A percentile compares a stretch with the other conserved stretches of the same genome.
Evolutionary conservation across 2,797 vertebrate species (phyloP).

Genomic region (Remorina albescens): DNA sequence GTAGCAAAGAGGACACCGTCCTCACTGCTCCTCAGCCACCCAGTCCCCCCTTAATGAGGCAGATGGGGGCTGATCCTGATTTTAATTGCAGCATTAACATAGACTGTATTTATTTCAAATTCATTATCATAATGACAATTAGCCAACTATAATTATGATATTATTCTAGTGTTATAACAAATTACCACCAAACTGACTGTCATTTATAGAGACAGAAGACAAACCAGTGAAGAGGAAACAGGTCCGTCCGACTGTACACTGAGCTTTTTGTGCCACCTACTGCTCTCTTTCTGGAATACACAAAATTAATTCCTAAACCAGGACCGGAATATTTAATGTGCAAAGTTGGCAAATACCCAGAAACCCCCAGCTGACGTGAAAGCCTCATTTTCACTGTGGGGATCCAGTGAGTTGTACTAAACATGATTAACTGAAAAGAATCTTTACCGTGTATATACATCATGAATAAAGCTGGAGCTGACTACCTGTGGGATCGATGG

Average conservation of each 20-base stretch:
- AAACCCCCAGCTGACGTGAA: neutral
- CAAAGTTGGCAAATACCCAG: neutral
- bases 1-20: too few species aligned
- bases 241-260: neutral
- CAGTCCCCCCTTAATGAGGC: too few species aligned
- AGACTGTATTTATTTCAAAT: too few species aligned
- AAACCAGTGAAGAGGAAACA: neutral
- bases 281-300: neutral
- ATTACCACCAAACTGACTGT: neutral
- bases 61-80: too few species aligned
- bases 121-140: too few species aligned
- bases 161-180: neutral
- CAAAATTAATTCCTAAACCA: neutral
- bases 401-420: neutral
- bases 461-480: too few species aligned
- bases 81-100: too few species aligned
- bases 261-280: slow-evolving; percentile 26
- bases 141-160: too few species aligned
- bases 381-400: neutral
- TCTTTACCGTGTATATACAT: neutral
- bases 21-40: too few species aligned
- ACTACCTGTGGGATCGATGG: too few species aligned
- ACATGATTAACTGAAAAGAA: neutral
- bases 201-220: neutral
- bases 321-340: neutral